These are phyloP conservation scores for Lacerta agilis DNA, from an alignment of 2,797 vertebrate genomes.

Conservation along the genomic window DNA sequence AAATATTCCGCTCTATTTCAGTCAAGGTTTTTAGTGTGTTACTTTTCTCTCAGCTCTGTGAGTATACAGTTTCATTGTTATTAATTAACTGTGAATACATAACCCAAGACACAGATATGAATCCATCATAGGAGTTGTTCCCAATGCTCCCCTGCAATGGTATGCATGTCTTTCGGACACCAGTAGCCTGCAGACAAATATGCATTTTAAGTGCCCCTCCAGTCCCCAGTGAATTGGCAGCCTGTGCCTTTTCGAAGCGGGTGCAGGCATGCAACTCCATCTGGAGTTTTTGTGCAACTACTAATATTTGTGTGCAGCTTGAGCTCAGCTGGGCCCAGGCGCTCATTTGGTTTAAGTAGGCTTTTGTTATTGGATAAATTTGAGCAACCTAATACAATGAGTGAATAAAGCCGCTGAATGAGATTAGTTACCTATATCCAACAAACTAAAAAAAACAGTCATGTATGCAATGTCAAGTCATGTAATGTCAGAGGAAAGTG, in stretches of 20 bases:
- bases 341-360: background rate
- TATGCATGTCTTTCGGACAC: background rate
- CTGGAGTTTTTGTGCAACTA: background rate
- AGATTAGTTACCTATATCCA: background rate
- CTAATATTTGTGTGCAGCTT: background rate
- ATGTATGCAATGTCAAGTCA: background rate
- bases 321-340: background rate
- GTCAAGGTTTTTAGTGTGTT: background rate
- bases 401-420: background rate
- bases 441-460: background rate
- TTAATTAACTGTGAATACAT: background rate
- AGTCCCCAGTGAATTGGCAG: background rate
- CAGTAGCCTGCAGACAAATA: background rate
- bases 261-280: background rate
- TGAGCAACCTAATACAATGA: background rate
- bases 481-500: constrained; percentile 4
- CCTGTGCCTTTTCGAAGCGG: background rate
- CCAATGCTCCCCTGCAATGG: background rate
- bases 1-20: background rate
- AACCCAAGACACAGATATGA: background rate
- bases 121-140: background rate
- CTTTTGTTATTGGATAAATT: background rate
- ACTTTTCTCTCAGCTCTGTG: background rate
- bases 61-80: background rate
- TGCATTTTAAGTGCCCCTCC: background rate